Percentiles rank a stretch among this genome's conserved stretches.
Conservation (phyloP, 2,113 vertebrate genomes). For the Cathartes aura region DNA sequence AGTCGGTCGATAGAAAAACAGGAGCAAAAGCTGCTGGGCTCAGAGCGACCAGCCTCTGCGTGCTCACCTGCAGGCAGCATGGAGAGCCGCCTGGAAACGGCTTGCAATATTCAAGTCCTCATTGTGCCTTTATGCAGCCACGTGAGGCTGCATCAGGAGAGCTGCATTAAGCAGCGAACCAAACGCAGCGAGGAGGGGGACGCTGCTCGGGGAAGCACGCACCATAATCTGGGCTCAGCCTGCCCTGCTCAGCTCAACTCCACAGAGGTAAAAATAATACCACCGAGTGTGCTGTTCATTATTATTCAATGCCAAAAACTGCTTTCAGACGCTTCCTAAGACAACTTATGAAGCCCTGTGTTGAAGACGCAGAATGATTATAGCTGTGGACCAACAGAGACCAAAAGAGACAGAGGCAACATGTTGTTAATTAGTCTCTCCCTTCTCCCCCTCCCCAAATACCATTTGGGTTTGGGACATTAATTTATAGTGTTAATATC, state of each 20-base stretch:
- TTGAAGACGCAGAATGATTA: background rate
- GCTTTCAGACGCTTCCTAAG: background rate
- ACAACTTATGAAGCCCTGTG: background rate
- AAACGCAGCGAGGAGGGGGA: background rate
- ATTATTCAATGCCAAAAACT: background rate
- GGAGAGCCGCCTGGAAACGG: background rate
- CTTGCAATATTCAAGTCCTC: conserved; percentile 13
- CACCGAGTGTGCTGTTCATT: background rate
- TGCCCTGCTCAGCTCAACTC: background rate
- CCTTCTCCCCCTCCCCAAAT: too few species aligned
- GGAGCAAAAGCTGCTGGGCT: background rate
- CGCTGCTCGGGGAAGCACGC: background rate
- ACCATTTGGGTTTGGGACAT: background rate
- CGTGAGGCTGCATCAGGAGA: conserved; percentile 69
- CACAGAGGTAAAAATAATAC: background rate
- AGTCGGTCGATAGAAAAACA: background rate
- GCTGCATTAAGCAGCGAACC: conserved; percentile 32
- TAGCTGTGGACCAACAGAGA: background rate
- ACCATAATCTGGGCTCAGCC: conserved; percentile 14
- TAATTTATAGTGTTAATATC: background rate
- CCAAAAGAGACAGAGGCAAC: background rate
- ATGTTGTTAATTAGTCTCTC: background rate
- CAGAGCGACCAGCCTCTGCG: background rate
- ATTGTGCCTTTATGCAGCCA: conserved; percentile 39
- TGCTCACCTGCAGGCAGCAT: conserved; percentile 37